Evolutionary conservation across 2,797 vertebrate species (phyloP).

Genomic region (Sebastes dallii): DNA sequence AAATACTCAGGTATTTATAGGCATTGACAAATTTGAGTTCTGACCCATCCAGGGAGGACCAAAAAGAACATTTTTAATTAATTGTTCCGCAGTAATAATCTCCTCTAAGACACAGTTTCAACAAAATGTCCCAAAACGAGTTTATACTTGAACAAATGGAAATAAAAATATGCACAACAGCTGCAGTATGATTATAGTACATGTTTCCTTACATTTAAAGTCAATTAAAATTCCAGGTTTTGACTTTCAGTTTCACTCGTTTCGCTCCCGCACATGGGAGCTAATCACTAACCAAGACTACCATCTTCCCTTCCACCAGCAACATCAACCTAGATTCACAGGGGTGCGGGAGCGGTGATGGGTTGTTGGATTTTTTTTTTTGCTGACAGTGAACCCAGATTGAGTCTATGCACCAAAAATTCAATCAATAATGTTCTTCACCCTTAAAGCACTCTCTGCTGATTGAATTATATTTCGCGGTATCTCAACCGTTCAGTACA

Average conservation of each 20-base stretch:
- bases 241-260: neutral
- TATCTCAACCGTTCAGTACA: constrained; percentile 8
- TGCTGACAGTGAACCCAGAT: constrained; percentile 31
- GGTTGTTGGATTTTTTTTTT: neutral
- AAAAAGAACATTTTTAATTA: neutral
- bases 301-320: neutral
- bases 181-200: neutral
- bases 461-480: constrained; percentile 40
- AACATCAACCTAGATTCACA: neutral
- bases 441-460: constrained; percentile 19
- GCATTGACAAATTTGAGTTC: no score
- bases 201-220: neutral
- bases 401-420: constrained; percentile 28
- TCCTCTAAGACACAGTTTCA: neutral
- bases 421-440: constrained; percentile 31
- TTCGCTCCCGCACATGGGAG: neutral
- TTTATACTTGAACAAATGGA: neutral
- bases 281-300: neutral
- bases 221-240: neutral
- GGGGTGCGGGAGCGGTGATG: neutral
- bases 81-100: neutral
- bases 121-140: neutral
- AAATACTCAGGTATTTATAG: no score
- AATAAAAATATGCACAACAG: neutral
- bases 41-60: neutral